phyloP scores from a whole-genome alignment of 2,113 vertebrate genomes.

The Acinonyx jubatus region DNA sequence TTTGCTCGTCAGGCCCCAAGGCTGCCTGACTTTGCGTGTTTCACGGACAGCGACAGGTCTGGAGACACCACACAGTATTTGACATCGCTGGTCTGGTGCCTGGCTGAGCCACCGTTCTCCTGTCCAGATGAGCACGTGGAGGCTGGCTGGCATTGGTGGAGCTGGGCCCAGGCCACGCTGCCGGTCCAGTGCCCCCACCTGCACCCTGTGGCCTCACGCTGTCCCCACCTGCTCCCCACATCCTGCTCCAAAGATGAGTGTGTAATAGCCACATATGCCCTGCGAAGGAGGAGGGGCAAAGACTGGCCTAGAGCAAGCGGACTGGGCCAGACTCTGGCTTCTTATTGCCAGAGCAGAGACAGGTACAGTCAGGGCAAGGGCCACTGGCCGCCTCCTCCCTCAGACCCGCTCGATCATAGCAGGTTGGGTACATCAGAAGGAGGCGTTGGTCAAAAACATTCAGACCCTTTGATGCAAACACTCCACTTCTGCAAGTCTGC shows the following conservation, averaged over 20 bases:
- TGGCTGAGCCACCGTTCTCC: not conserved
- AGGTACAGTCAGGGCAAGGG: accelerated
- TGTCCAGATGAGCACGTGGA: not conserved
- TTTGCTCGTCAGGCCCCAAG: not conserved
- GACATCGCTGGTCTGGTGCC: not conserved
- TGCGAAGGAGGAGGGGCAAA: not conserved
- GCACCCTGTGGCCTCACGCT: not conserved
- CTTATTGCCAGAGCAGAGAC: not conserved
- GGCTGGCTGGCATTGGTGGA: not conserved
- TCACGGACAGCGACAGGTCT: not conserved
- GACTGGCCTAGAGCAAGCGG: not conserved
- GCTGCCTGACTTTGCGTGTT: not conserved
- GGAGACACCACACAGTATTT: not conserved
- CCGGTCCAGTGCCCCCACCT: not conserved
- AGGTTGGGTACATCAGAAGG: not conserved
- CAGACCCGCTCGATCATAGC: not conserved
- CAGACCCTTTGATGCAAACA: not conserved
- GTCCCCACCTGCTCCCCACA: not conserved
- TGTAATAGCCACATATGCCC: not conserved
- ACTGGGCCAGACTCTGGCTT: too few species aligned
- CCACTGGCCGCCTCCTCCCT: not conserved
- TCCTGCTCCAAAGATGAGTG: not conserved
- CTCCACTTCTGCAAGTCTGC: not conserved
- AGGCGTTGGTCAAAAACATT: not conserved
- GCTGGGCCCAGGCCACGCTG: not conserved